Evolutionary conservation across 2,797 vertebrate species (phyloP).

Genomic region (Tauraco hartlaubi): DNA sequence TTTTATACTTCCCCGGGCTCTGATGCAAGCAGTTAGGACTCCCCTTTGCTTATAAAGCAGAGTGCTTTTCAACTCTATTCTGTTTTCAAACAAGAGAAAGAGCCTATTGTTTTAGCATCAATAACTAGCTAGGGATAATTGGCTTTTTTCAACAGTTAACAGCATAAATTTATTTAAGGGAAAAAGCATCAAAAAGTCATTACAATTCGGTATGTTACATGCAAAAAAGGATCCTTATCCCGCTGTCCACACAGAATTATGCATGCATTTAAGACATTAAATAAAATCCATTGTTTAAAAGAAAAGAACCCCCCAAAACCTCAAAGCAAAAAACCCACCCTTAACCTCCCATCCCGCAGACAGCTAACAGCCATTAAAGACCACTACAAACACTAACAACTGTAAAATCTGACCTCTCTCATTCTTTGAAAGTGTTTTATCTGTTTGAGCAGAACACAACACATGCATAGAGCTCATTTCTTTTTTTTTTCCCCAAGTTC

Average conservation of each 20-base stretch:
- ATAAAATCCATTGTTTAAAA: neutral
- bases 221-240: neutral
- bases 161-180: neutral
- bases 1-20: neutral
- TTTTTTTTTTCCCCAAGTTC: neutral
- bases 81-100: neutral
- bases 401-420: neutral
- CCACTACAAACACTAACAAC: neutral
- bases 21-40: neutral
- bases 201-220: neutral
- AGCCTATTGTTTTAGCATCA: neutral
- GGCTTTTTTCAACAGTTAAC: neutral
- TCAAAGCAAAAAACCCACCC: neutral
- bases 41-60: neutral
- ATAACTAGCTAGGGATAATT: neutral
- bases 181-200: neutral
- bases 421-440: slow-evolving; percentile 1
- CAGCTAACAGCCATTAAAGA: neutral
- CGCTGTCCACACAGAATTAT: neutral
- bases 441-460: neutral
- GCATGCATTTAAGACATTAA: neutral
- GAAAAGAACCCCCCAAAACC: neutral
- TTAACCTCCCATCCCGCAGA: neutral
- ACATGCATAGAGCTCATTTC: neutral
- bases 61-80: neutral